phyloP scores from a whole-genome alignment of 1,140 invertebrate species.

The Dinothrombium tinctorium region DNA sequence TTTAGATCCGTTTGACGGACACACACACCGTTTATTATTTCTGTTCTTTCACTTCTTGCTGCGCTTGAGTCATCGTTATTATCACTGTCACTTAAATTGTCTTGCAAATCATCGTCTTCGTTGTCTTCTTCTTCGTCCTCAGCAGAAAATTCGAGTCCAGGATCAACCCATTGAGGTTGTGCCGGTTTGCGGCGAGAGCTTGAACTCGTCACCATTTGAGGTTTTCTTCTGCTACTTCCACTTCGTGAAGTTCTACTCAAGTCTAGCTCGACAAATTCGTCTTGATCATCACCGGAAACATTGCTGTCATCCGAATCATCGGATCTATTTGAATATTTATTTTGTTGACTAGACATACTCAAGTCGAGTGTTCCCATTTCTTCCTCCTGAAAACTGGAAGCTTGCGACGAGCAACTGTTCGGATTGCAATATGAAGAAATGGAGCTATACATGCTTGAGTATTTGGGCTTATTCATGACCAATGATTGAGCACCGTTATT shows the following conservation, averaged over 20 bases:
- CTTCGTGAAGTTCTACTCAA: constrained; percentile 6
- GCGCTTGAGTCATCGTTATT: constrained; percentile 11
- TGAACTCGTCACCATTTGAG: constrained; percentile 22
- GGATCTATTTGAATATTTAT: constrained; percentile 2
- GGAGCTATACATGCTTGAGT: constrained; percentile 2
- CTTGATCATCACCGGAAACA: constrained; percentile 19
- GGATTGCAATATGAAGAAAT: constrained; percentile 8
- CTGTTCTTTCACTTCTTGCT: background rate
- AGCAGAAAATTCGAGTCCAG: constrained; percentile 48
- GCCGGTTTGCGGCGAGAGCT: constrained; percentile 57
- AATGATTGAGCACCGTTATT: background rate
- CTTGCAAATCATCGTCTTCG: constrained; percentile 21
- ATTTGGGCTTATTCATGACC: constrained; percentile 1
- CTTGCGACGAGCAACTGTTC: constrained; percentile 11
- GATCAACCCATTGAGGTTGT: constrained; percentile 88
- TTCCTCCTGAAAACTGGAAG: constrained; percentile 11
- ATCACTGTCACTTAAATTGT: constrained; percentile 19
- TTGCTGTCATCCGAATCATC: constrained; percentile 2
- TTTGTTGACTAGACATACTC: constrained; percentile 33
- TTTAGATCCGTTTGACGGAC: constrained; percentile 52
- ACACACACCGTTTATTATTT: constrained; percentile 68
- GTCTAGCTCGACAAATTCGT: constrained; percentile 22
- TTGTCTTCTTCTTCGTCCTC: constrained; percentile 16
- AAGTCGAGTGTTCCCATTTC: constrained; percentile 32
- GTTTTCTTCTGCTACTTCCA: constrained; percentile 13